These are phyloP conservation scores for Danionella cerebrum DNA, from an alignment of 2,113 vertebrate species.

Conservation along the genomic window DNA sequence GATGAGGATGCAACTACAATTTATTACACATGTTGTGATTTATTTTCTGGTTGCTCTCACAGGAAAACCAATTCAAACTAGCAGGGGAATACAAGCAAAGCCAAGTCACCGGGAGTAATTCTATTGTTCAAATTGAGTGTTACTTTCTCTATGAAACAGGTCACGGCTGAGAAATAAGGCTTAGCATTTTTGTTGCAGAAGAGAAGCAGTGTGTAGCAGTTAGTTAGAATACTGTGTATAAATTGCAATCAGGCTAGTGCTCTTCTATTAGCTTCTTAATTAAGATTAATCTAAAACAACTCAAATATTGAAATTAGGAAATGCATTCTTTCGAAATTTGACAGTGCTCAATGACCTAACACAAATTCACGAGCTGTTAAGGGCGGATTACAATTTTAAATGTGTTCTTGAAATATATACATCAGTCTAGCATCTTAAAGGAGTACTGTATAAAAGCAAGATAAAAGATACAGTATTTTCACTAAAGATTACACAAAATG, in stretches of 20 bases:
- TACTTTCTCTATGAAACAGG: conserved; percentile 13
- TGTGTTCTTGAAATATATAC: too few relatives aligned
- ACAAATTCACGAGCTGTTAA: too few relatives aligned
- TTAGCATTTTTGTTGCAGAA: not conserved
- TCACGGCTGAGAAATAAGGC: conserved; percentile 7
- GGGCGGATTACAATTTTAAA: too few relatives aligned
- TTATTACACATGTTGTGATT: conserved; percentile 21
- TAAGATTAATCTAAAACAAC: not conserved
- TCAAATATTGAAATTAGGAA: too few relatives aligned
- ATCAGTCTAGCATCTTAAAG: too few relatives aligned
- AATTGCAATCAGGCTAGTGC: not conserved
- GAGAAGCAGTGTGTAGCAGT: not conserved
- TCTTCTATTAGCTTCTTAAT: not conserved
- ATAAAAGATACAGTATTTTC: too few relatives aligned
- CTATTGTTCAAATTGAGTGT: conserved; percentile 23
- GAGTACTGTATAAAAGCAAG: too few relatives aligned
- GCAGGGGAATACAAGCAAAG: conserved; percentile 5
- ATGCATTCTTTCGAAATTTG: too few relatives aligned
- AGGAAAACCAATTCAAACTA: conserved; percentile 12
- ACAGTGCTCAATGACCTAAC: too few relatives aligned
- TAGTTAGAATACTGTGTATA: not conserved
- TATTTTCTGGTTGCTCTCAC: conserved; percentile 32
- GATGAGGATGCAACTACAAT: conserved; percentile 49
- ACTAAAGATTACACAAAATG: too few relatives aligned
- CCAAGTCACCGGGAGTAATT: not conserved